Base-by-base conservation (phyloP, 2,888 invertebrate species). In the Linnaemya tessellans region DNA sequence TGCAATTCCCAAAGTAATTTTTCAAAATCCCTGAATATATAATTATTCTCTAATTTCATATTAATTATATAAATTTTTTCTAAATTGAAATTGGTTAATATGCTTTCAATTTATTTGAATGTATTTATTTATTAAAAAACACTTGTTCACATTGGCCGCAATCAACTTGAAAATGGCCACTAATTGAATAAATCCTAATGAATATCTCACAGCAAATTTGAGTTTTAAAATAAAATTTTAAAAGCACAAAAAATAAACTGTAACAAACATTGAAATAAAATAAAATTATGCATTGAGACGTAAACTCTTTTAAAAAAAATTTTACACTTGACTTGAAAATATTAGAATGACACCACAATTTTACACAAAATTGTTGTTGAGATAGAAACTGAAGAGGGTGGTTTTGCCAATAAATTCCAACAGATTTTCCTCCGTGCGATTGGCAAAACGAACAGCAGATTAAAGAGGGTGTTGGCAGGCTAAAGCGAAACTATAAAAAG, bases 111-210 rank as follows among this genome's bases (percentile, higher is more conserved):
- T 43, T 35, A 5, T 20, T 22, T 73, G 3, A 15, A 30, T n/a
- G n/a, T n/a, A n/a, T n/a, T n/a, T n/a, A n/a, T n/a, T n/a, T n/a
- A 22, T 56, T 25, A 2, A 1, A 4, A 18, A 78, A 84, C 84
- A 84, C 67, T 84, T 81, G 81, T 74, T 78, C 68, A 79, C 62
- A 79, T 81, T 84, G 64, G 8, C 38, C 1, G 73, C 85, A 85
- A n/a, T 85, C 70, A 82, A 49, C 74, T 79, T 79, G 79, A 38
- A 85, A 85, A 81, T 81, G 22, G 58, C 68, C 64, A 43, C 62
- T 74, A 80, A 81, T 73, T 73, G 73, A 67, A 18, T 58, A 41
- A 54, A 13, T n/a, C 20, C 22, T 9, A n/a, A 60, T 51, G 35
- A 49, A n/a, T 15, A 30, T 74, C 75, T 67, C 2, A 4, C 30